A percentile compares a stretch with the other conserved stretches of the same genome.
Conservation (phyloP, 1,140 invertebrate species). For the Copidosoma floridanum region DNA sequence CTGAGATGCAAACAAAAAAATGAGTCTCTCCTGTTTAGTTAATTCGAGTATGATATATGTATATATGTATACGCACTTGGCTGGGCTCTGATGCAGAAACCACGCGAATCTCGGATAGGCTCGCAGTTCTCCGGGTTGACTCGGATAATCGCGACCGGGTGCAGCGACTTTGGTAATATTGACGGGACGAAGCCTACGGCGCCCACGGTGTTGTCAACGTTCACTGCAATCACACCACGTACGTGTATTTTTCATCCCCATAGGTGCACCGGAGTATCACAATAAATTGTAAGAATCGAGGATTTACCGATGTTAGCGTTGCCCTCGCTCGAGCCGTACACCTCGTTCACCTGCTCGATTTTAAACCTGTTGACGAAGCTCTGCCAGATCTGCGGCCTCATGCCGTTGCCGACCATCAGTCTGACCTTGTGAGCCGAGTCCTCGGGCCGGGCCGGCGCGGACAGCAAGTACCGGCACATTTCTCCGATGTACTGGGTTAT, state of each 20-base stretch:
- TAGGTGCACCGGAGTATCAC: neutral
- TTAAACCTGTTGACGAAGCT: conserved; percentile 63
- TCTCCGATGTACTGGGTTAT: conserved; percentile 78
- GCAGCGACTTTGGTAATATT: conserved; percentile 57
- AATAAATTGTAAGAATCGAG: too few species aligned
- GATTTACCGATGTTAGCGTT: conserved; percentile 68
- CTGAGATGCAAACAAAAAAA: conserved; percentile 42
- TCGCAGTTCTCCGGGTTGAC: conserved; percentile 62
- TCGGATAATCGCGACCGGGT: conserved; percentile 62
- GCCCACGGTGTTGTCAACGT: conserved; percentile 66
- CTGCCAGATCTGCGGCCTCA: conserved; percentile 53
- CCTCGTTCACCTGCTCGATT: conserved; percentile 65
- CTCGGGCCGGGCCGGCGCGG: conserved; percentile 58
- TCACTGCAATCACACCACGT: conserved; percentile 64
- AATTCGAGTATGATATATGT: neutral
- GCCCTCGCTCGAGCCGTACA: conserved; percentile 78
- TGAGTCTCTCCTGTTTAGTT: neutral
- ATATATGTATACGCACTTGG: conserved; percentile 57
- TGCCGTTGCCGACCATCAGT: conserved; percentile 56
- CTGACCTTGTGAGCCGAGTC: conserved; percentile 50
- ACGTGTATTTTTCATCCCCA: too few species aligned
- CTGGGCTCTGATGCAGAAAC: conserved; percentile 66
- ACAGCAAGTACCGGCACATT: conserved; percentile 75
- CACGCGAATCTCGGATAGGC: conserved; percentile 60
- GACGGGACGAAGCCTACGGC: conserved; percentile 73